Base-by-base conservation (phyloP, 2,888 invertebrate genomes). In the Yponomeuta plumbellus region DNA sequence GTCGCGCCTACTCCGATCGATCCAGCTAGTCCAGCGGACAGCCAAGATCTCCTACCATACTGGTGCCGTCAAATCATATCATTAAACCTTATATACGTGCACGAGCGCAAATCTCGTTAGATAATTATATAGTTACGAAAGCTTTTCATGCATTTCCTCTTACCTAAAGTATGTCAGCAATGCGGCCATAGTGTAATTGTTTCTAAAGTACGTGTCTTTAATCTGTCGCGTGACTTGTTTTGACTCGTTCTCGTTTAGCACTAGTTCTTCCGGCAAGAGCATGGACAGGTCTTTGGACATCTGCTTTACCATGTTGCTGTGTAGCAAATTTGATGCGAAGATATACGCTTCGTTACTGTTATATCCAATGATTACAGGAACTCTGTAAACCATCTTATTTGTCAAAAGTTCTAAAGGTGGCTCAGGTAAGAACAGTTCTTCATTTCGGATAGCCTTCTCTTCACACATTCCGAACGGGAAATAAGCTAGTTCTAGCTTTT, bases 281-380 rank as follows among this genome's bases (percentile, higher is more conserved):
- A 82, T 74, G 1, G 72, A 70, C 17, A 80, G 69, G 13, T 78
- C 75, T 59, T 68, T 72, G 0, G 72, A 34, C 44, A 82, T 74
- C 68, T 73, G 81, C 56, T 67, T 76, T 1, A 76, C 57, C 5
- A 78, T 72, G 22, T 75, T 76, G 6, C 74, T 72, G 64, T 77
- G 77, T 67, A 75, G 78, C 5, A 91, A 70, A 64, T 75, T 74
- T 8, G 80, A 80, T 1, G 80, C 72, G 67, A 91, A 90, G 56
- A 89, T 77, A 69, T 88, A 89, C 1, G 81, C 90, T 71, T 91
- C 91, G 62, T 89, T 76, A 65, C 72, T 82, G 64, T 85, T 89
- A 66, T 80, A 88, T 8, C 91, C 91, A 17, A 87, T 81, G 6
- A 91, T 82, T 70, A 85, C 72, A 0, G 91, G 91, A 39, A 88